A percentile compares a stretch with the other conserved stretches of the same genome.
These are phyloP conservation scores for Melozone crissalis DNA, from an alignment of 2,113 vertebrate genomes.

Conservation along the genomic window DNA sequence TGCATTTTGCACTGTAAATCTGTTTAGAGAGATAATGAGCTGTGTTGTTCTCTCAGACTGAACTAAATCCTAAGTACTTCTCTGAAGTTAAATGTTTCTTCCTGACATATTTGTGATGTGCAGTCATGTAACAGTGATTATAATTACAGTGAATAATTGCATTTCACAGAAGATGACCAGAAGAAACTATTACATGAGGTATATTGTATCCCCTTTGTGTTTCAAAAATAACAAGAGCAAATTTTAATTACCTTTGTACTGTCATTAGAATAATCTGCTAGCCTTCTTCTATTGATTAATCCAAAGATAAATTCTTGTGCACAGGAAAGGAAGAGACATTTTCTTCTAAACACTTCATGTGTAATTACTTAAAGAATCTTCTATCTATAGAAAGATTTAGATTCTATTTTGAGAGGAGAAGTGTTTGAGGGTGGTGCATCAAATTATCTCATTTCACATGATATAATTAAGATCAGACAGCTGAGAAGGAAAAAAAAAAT, in stretches of 20 bases:
- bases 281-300: background rate
- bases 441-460: background rate
- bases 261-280: background rate
- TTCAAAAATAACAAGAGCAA: background rate
- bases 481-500: background rate
- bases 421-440: background rate
- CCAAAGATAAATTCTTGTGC: background rate
- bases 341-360: background rate
- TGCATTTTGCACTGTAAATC: background rate
- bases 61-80: background rate
- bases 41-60: background rate
- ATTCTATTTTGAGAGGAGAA: constrained; percentile 1
- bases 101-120: background rate
- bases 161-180: background rate
- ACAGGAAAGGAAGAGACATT: background rate
- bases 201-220: background rate
- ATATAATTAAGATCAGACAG: background rate
- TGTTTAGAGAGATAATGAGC: background rate
- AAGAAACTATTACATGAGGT: background rate
- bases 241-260: background rate
- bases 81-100: background rate
- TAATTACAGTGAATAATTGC: background rate
- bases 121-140: background rate
- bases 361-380: constrained; percentile 17
- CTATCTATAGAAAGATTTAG: background rate